These are phyloP conservation scores for Salticus scenicus DNA, from an alignment of 2,888 invertebrate species.

Conservation along the genomic window DNA sequence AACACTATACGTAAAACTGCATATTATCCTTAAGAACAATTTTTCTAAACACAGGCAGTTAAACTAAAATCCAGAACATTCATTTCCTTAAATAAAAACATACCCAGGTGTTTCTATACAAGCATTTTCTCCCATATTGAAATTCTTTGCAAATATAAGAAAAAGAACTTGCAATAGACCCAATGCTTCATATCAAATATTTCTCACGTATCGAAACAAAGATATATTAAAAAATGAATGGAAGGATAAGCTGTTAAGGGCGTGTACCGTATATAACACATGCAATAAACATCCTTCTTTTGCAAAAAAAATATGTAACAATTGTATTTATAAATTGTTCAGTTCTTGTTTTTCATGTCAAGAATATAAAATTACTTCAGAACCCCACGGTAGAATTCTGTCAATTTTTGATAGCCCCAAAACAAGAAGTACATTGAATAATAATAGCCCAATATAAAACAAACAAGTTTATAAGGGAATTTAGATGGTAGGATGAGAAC, in stretches of 20 bases:
- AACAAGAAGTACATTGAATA: constrained; percentile 21
- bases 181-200: constrained; percentile 60
- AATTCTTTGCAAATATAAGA: constrained; percentile 41
- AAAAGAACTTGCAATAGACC: no score
- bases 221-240: no score
- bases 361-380: constrained; percentile 40
- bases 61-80: background rate
- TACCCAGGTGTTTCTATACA: background rate
- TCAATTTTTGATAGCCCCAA: constrained; percentile 58
- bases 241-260: constrained; percentile 6
- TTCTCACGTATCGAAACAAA: constrained; percentile 52
- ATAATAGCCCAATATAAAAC: constrained; percentile 44
- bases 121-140: constrained; percentile 31
- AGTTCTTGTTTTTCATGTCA: constrained; percentile 17
- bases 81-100: background rate
- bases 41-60: no score
- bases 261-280: background rate
- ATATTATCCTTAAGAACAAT: no score
- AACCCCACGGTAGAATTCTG: constrained; percentile 2
- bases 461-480: constrained; percentile 54
- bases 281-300: background rate
- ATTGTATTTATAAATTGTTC: constrained; percentile 16
- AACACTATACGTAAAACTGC: no score
- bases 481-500: constrained; percentile 43
- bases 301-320: background rate